Base-by-base conservation (phyloP, 2,888 invertebrate genomes). In the Clistopyga incitator region DNA sequence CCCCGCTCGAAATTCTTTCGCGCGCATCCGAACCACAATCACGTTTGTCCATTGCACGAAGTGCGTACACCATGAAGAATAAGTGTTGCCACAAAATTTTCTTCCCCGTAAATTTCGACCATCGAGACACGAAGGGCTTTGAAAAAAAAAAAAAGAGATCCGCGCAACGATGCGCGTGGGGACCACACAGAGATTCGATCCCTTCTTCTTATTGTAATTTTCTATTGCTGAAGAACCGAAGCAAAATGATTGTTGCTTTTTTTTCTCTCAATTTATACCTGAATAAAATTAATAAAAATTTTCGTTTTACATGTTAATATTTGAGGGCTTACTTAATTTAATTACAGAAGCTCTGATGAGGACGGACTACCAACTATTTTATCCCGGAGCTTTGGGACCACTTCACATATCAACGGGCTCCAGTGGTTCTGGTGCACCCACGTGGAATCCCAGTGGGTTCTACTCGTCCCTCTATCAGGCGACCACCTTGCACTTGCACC, bases 401-500 rank as follows among this genome's bases (percentile, higher is more conserved):
- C 76, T 93, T 50, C 91, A 93, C 84, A 90, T 92, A 59, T 92
- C 93, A 38, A 89, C 92, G 13, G 89, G 89, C 45, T 89, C 91
- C 25, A 87, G 88, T 23, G 89, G 88, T 56, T 85, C 88, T 18
- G 86, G 88, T 47, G 83, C 92, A 18, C 87, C 93, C 23, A 88
- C 92, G 15, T 93, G 93, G 93, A 93, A 92, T 86, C 90, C 92
- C 4, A 84, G 80, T 54, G 90, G 91, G 68, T 92, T 93, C 29
- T 93, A 92, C 81, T 93, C 93, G 20, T 92, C 93, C 34, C 88
- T 93, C 6, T 93, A 93, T 85, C 93, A 92, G 85, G 90, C 93
- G 13, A 92, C 91, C 64, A 91, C 90, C 56, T 84, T 92, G 77
- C 90, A 92, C 81, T 88, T 92, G 86, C 92, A 92, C 84, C 92